Evolutionary conservation across 2,797 vertebrate species (phyloP).

Genomic region (Eptatretus atami): DNA sequence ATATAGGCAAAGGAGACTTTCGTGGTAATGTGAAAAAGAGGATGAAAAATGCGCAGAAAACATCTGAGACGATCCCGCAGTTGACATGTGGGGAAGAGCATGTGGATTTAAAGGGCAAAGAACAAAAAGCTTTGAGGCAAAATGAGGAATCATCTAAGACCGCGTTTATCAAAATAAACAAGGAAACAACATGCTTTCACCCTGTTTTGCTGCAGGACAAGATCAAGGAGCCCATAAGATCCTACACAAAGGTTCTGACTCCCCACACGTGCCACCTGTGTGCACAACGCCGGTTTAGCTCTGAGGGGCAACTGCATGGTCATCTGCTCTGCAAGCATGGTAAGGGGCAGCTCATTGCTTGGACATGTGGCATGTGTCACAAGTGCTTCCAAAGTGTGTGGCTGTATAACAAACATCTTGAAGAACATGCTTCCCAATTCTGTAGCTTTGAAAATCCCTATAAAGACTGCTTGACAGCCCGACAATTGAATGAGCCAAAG

Average conservation of each 20-base stretch:
- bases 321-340: conserved; percentile 69
- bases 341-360: conserved; percentile 54
- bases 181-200: too few relatives aligned
- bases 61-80: too few relatives aligned
- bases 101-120: too few relatives aligned
- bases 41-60: too few relatives aligned
- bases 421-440: conserved; percentile 71
- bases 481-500: too few relatives aligned
- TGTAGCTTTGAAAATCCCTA: conserved; percentile 16
- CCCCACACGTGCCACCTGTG: conserved; percentile 97
- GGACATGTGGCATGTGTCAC: conserved; percentile 91
- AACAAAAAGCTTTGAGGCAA: too few relatives aligned
- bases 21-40: too few relatives aligned
- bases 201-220: not conserved
- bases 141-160: too few relatives aligned
- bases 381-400: conserved; percentile 74
- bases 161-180: too few relatives aligned
- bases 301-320: conserved; percentile 55
- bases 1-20: too few relatives aligned
- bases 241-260: conserved; percentile 12
- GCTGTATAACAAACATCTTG: conserved; percentile 92
- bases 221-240: not conserved
- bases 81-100: too few relatives aligned
- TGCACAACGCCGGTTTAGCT: conserved; percentile 79
- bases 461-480: too few relatives aligned